Conservation (phyloP, 2,888 invertebrate genomes). For the Latrodectus hesperus region DNA sequence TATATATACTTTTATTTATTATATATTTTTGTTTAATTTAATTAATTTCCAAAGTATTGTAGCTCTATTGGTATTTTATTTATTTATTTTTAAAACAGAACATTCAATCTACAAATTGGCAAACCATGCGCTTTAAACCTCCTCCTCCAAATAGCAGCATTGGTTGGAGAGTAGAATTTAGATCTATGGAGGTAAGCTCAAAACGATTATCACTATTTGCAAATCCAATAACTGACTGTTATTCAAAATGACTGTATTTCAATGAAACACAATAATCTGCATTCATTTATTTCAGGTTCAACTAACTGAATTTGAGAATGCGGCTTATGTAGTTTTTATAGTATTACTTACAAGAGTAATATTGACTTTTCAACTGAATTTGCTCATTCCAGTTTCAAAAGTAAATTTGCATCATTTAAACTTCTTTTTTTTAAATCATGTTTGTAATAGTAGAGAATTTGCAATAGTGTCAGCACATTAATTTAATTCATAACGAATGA, state of each 20-base stretch:
- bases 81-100: slow-evolving; percentile 80
- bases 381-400: slow-evolving; percentile 98
- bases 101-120: slow-evolving; percentile 99
- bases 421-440: too few relatives aligned
- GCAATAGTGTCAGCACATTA: too few relatives aligned
- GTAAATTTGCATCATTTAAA: slow-evolving; percentile 75
- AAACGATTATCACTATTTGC: neutral
- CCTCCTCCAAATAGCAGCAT: slow-evolving; percentile 93
- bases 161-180: slow-evolving; percentile 99
- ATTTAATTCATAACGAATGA: too few relatives aligned
- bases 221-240: neutral
- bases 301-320: slow-evolving; percentile 99
- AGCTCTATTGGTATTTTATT: neutral
- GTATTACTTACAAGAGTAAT: slow-evolving; percentile 97
- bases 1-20: too few relatives aligned
- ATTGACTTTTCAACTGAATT: slow-evolving; percentile 94
- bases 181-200: slow-evolving; percentile 87
- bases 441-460: too few relatives aligned
- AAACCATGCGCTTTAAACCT: slow-evolving; percentile 99
- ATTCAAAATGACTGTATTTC: neutral
- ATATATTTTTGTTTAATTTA: neutral
- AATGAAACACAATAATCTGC: neutral
- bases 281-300: slow-evolving; percentile 80
- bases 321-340: slow-evolving; percentile 97
- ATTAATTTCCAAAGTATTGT: neutral